Percentiles rank a stretch among this genome's conserved stretches.
Evolutionary conservation across 2,113 vertebrate species (phyloP).

Genomic region (Pluvianellus socialis): DNA sequence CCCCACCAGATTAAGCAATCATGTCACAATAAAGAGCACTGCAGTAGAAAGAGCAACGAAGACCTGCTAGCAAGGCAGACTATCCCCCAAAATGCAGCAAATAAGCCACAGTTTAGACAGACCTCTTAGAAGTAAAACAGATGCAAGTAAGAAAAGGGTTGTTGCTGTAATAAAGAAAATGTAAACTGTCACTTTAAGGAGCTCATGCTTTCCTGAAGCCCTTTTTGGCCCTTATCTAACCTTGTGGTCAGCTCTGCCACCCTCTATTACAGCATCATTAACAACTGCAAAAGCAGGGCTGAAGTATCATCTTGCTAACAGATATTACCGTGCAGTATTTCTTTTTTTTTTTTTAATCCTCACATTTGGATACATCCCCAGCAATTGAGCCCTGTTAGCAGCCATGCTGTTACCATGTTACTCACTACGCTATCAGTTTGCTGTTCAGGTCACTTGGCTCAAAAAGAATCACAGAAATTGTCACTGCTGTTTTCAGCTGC

Average conservation of each 20-base stretch:
- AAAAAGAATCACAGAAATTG: background rate
- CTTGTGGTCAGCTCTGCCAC: background rate
- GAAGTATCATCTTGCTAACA: background rate
- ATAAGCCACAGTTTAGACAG: background rate
- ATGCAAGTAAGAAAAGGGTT: background rate
- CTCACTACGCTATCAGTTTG: background rate
- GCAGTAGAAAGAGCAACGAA: background rate
- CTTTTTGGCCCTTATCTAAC: background rate
- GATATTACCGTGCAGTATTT: background rate
- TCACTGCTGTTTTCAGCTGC: background rate
- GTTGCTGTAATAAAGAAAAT: background rate
- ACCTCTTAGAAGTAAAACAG: background rate
- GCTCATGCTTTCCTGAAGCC: background rate
- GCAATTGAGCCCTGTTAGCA: background rate
- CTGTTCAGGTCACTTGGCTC: background rate
- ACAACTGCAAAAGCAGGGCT: background rate
- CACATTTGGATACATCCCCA: background rate
- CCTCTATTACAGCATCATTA: background rate
- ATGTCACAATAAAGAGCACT: fast-evolving
- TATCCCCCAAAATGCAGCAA: background rate
- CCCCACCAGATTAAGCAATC: background rate
- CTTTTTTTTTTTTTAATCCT: background rate
- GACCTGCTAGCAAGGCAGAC: background rate
- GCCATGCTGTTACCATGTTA: fast-evolving
- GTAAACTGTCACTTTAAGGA: background rate